phyloP scores from a whole-genome alignment of 1,140 invertebrate species.

The Drosophila sechellia region DNA sequence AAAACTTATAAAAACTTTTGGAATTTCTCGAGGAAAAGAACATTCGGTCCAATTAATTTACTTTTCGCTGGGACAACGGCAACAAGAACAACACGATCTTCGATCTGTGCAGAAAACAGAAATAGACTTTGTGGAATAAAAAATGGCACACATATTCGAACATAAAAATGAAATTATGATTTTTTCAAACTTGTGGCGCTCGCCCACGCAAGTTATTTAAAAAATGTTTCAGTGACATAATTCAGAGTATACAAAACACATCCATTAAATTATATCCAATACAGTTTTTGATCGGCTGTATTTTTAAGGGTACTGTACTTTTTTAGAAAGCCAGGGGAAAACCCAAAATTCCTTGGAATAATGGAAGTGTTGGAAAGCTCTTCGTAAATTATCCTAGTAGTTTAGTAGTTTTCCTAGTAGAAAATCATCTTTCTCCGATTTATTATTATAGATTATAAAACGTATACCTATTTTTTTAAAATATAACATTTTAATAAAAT shows the following conservation, averaged over 20 bases:
- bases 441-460: not conserved
- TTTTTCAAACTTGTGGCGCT: slow-evolving; percentile 45
- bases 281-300: not conserved
- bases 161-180: slow-evolving; percentile 77
- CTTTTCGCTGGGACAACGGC: slow-evolving; percentile 40
- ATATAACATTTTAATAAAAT: not conserved
- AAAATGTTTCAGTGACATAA: slow-evolving; percentile 58
- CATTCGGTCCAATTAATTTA: slow-evolving; percentile 75
- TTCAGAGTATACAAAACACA: slow-evolving; percentile 37
- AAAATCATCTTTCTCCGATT: no score
- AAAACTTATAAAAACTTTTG: slow-evolving; percentile 9
- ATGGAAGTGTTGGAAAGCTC: no score
- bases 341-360: no score
- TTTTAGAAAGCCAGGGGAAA: not conserved
- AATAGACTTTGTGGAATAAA: slow-evolving; percentile 71
- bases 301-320: slow-evolving; percentile 20
- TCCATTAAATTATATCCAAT: slow-evolving; percentile 36
- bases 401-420: no score
- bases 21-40: slow-evolving; percentile 25
- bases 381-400: no score
- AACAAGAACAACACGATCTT: slow-evolving; percentile 32
- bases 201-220: slow-evolving; percentile 51
- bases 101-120: slow-evolving; percentile 39
- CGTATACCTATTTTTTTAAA: not conserved
- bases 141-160: slow-evolving; percentile 62